These are phyloP conservation scores for Malurus melanocephalus DNA, from an alignment of 2,113 vertebrate species.

Conservation along the genomic window DNA sequence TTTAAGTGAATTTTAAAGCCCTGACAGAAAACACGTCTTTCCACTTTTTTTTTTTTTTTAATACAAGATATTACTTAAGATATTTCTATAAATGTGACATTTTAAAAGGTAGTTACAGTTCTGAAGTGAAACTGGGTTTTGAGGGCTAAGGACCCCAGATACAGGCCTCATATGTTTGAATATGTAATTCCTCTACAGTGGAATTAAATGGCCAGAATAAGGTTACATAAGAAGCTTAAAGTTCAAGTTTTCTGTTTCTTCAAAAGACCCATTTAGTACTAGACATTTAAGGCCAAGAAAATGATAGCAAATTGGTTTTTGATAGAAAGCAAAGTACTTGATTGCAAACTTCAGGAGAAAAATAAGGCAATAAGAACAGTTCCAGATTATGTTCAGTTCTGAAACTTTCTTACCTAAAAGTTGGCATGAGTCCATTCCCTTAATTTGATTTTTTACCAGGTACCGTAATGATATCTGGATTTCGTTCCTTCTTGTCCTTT, in stretches of 20 bases:
- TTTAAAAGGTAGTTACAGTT: not conserved
- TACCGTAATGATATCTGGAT: not conserved
- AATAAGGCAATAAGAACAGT: not conserved
- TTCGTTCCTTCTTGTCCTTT: not conserved
- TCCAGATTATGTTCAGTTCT: not conserved
- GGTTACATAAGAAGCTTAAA: not conserved
- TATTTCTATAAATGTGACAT: not conserved
- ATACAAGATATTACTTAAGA: not conserved
- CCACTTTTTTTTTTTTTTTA: not conserved
- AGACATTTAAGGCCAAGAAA: not conserved
- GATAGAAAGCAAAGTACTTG: not conserved
- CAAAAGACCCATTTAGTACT: not conserved
- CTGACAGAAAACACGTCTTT: fast-evolving
- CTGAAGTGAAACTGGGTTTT: not conserved
- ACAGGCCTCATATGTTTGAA: not conserved
- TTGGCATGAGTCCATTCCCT: not conserved
- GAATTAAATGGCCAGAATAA: not conserved
- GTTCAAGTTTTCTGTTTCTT: not conserved
- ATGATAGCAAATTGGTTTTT: not conserved
- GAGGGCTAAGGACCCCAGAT: not conserved
- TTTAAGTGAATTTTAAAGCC: not conserved
- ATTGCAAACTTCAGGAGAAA: not conserved
- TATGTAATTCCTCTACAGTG: not conserved
- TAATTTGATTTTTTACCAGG: not conserved
- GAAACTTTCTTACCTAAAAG: not conserved